Evolutionary conservation across 2,797 vertebrate species (phyloP), one percentile per base, ranked within the genome.

Genomic region (Takifugu rubripes): DNA sequence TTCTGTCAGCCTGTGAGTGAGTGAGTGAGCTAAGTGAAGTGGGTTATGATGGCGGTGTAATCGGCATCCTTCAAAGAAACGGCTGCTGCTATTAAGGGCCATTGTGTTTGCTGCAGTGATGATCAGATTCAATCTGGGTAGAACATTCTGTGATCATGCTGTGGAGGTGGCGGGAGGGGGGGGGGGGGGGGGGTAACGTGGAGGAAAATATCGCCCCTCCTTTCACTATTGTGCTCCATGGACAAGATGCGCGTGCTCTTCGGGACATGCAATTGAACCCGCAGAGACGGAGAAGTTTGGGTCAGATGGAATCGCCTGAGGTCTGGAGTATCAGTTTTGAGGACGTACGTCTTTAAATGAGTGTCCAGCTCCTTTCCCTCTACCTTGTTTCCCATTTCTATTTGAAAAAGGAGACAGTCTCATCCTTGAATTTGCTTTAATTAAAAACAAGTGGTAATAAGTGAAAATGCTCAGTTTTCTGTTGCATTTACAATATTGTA

Each of bases 21-120:
- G 84, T 79, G 78, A 84, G 85, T 77, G 84, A 80, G 85, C 86
- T 89, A 87, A 89, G 87, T 87, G 87, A 82, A 89, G 79, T 78
- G 79, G 78, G 86, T 86, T 90, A 89, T 88, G 88, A 89, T 90
- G 89, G 86, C 57, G 71, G 84, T 82, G 82, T 91, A 89, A 90
- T 90, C 88, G 86, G 84, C 86, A 89, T 90, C 87, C 85, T 79
- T 90, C 87, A 88, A 88, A 87, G 78, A 86, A 89, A 88, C 79
- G 85, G 85, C 84, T 81, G 79, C 66, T 77, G 86, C 88, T 88
- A 90, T 90, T 91, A 89, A 84, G 80, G 83, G 82, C 86, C 87
- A 85, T 90, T 90, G 88, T 89, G 87, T 90, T 88, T 87, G 86
- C 84, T 81, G 82, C 84, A 79, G 85, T 80, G 81, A 86, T 87